Conservation (phyloP, 2,113 vertebrate genomes). For the Cyprinus carpio region DNA sequence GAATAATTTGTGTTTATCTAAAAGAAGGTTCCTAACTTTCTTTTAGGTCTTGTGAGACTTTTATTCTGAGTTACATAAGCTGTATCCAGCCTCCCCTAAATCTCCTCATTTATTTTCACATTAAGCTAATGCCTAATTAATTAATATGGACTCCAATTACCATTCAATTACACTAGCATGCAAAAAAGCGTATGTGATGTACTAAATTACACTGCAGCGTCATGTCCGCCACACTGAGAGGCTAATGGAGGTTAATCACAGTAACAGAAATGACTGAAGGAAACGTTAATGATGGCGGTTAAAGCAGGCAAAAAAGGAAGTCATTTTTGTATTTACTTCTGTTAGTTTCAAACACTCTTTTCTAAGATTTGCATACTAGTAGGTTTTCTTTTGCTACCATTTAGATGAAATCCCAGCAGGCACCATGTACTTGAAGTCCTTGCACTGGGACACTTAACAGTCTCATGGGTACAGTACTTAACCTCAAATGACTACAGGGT, state of each 20-base stretch:
- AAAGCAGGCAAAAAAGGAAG: slow-evolving; percentile 57
- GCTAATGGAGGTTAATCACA: slow-evolving; percentile 78
- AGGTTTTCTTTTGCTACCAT: neutral
- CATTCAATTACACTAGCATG: slow-evolving; percentile 62
- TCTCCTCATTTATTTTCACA: slow-evolving; percentile 66
- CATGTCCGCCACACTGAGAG: slow-evolving; percentile 62
- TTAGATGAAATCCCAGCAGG: neutral
- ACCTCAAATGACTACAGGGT: neutral
- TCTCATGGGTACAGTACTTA: neutral
- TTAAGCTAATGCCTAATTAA: slow-evolving; percentile 71
- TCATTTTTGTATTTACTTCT: slow-evolving; percentile 24
- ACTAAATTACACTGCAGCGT: slow-evolving; percentile 62
- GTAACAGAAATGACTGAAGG: slow-evolving; percentile 67
- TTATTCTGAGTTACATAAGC: neutral
- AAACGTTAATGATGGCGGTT: slow-evolving; percentile 72
- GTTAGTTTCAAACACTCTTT: slow-evolving; percentile 52
- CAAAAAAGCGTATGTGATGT: slow-evolving; percentile 43
- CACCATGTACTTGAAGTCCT: neutral
- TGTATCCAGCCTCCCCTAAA: slow-evolving; percentile 23
- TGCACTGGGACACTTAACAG: neutral
- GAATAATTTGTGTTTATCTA: neutral
- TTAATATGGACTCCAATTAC: slow-evolving; percentile 72
- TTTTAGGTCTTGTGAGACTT: neutral
- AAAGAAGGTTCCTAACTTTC: neutral
- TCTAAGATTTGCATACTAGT: neutral